Evolutionary conservation across 92 coral and sea anemone species (phyloP), one percentile per base, ranked within the genome.

Genomic region (Pocillopora meandrina): DNA sequence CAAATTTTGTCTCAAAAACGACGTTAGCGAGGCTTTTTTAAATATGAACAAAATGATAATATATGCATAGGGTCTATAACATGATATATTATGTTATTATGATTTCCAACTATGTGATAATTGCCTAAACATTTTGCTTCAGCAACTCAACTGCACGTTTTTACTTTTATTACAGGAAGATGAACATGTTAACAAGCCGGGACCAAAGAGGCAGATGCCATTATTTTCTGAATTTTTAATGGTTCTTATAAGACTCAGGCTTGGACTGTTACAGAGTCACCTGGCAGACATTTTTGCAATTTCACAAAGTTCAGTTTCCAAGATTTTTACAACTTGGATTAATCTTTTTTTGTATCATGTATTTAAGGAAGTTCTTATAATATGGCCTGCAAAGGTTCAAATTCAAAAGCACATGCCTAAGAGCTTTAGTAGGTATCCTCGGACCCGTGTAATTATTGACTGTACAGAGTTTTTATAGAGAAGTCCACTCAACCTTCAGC

Each of bases 321-420:
- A 64, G 12, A 77, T 84, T 15, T 89, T 77, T 62, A 74, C 91
- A 56, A 78, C 89, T 12, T 89, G 83, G 92, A 74, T 79, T 16
- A 89, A 84, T 64, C 75, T 89, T 56, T n/a, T n/a, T 69, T 84
- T n/a, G 89, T 89, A 31, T 74, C 73, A 84, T 79, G 89, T 78
- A 74, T 80, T 89, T 17, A 89, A 79, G 71, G 61, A 65, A 23
- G 18, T 82, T 56, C 73, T 87, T 66, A 80, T 77, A 61, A 84
- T 77, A 82, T 86, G 87, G 58, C 84, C 69, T 23, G 67, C 26
- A 33, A 65, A 60, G 59, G 64, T 66, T 65, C 76, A 36, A 78
- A 26, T 62, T 23, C 77, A 15, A 79, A 74, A 58, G 71, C 71
- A 66, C 71, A 89, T 49, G 56, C 86, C 92, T 35, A 89, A 84